Conservation (phyloP, 2,113 vertebrate genomes). For the Carettochelys insculpta region DNA sequence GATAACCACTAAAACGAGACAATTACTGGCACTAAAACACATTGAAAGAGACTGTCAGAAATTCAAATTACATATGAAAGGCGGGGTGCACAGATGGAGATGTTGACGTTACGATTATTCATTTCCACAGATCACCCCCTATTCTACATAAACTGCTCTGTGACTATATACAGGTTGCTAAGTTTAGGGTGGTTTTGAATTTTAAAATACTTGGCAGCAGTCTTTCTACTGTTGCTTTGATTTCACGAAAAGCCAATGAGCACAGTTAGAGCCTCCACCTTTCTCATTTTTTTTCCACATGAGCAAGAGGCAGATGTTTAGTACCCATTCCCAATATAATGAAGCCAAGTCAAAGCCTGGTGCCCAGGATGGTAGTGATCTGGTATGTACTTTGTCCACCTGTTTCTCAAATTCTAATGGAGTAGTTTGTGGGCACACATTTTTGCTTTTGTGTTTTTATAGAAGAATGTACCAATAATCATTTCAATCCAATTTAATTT, state of each 20-base stretch:
- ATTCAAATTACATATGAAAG: not conserved
- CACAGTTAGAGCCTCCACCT: no score
- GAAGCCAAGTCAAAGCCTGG: not conserved
- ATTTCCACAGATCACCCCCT: not conserved
- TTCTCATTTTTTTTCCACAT: not conserved
- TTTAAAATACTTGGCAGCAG: not conserved
- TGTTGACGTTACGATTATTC: not conserved
- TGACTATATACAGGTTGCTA: accelerated
- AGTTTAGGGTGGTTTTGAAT: not conserved
- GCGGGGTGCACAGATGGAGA: not conserved
- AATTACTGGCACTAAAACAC: not conserved
- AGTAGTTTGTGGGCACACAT: slow-evolving; percentile 1
- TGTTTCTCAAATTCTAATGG: slow-evolving; percentile 27
- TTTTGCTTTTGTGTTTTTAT: not conserved
- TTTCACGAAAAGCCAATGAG: not conserved
- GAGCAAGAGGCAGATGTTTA: not conserved
- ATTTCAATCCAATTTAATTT: not conserved
- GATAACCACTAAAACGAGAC: not conserved
- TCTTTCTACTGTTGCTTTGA: not conserved
- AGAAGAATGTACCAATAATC: not conserved
- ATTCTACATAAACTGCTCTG: not conserved
- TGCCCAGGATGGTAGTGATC: not conserved
- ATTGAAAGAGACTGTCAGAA: not conserved
- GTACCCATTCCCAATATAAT: slow-evolving; percentile 36
- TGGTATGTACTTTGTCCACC: not conserved